phyloP scores from a whole-genome alignment of 2,888 invertebrate genomes.

The Zygogramma bicolorata region DNA sequence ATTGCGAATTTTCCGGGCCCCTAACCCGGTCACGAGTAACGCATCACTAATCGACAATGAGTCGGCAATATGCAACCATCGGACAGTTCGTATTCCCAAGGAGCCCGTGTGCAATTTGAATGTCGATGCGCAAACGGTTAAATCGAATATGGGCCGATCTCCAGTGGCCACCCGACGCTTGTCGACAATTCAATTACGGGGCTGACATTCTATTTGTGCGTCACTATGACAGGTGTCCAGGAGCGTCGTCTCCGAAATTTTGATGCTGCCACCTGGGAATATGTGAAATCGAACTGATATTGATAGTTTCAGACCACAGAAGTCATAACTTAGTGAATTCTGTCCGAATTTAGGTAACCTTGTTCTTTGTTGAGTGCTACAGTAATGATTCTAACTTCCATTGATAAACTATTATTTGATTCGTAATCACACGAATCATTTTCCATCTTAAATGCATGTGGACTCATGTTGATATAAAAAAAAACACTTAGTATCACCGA shows the following conservation, averaged over 20 bases:
- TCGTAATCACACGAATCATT: too few species aligned
- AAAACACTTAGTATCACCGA: too few species aligned
- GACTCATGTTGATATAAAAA: too few species aligned
- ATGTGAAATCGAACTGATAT: background rate
- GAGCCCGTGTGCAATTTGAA: conserved; percentile 58
- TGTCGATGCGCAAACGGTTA: conserved; percentile 62
- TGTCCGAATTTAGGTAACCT: too few species aligned
- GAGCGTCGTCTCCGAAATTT: conserved; percentile 28
- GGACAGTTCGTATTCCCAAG: conserved; percentile 51
- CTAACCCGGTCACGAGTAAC: conserved; percentile 35
- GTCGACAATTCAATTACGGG: conserved; percentile 59
- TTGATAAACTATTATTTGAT: too few species aligned
- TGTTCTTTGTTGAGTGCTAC: too few species aligned
- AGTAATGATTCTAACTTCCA: too few species aligned
- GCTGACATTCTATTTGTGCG: conserved; percentile 55
- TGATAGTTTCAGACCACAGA: background rate
- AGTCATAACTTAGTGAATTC: background rate
- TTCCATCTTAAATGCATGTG: too few species aligned
- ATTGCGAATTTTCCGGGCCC: background rate
- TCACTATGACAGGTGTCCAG: conserved; percentile 54
- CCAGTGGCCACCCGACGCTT: conserved; percentile 58
- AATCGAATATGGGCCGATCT: conserved; percentile 63
- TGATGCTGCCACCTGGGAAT: conserved; percentile 38
- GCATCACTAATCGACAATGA: conserved; percentile 52
- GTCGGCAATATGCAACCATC: conserved; percentile 22